Percentiles rank a stretch among this genome's conserved stretches.
Conservation (phyloP, 1,140 invertebrate genomes). For the Drosophila equinoxialis region DNA sequence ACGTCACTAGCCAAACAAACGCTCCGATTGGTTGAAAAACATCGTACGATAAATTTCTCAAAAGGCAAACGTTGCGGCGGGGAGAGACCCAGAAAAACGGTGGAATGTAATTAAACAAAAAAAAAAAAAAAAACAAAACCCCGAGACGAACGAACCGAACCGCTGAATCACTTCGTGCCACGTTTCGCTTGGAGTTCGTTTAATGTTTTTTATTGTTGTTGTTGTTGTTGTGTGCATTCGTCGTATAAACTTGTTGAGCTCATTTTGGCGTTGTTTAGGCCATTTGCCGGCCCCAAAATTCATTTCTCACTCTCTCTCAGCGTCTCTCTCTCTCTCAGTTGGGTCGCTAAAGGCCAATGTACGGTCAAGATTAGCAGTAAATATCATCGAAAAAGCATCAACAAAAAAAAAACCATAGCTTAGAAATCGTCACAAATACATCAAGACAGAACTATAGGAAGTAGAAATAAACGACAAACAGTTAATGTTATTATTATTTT, state of each 20-base stretch:
- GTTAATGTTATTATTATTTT: constrained; percentile 17
- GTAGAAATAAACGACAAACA: constrained; percentile 35
- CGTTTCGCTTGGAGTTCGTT: constrained; percentile 27
- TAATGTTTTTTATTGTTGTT: constrained; percentile 13
- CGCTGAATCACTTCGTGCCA: constrained; percentile 61
- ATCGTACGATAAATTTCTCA: constrained; percentile 83
- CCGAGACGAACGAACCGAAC: constrained; percentile 32
- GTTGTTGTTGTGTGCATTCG: constrained; percentile 21
- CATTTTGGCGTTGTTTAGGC: constrained; percentile 26
- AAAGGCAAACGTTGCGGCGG: constrained; percentile 53
- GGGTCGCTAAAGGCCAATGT: constrained; percentile 37
- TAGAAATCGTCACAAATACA: constrained; percentile 26
- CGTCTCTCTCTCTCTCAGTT: constrained; percentile 3
- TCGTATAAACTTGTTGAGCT: constrained; percentile 68
- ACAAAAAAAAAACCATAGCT: constrained; percentile 19
- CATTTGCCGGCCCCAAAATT: constrained; percentile 28
- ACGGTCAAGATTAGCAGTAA: constrained; percentile 23
- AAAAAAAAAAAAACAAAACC: constrained; percentile 18
- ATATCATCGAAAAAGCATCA: constrained; percentile 5
- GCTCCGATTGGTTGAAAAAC: constrained; percentile 80
- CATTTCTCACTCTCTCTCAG: constrained; percentile 11
- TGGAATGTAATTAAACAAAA: constrained; percentile 61
- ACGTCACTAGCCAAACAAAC: constrained; percentile 80
- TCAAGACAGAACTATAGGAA: constrained; percentile 28
- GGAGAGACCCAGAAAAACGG: constrained; percentile 69